Base-by-base conservation (phyloP, 2,113 vertebrate species). In the Oryzias melastigma region DNA sequence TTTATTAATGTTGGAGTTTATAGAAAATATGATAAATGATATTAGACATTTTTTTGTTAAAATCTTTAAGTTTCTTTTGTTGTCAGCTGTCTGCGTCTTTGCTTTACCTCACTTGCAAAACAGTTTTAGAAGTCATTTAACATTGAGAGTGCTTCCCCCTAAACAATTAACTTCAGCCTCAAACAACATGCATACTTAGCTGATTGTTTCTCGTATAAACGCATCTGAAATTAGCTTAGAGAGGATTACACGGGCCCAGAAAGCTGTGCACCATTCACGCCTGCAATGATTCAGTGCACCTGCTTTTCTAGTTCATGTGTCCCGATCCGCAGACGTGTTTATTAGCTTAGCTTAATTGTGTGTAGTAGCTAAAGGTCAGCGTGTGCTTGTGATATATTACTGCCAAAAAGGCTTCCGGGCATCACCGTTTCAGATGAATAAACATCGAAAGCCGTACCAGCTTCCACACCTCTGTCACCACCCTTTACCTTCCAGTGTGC, bases 291-390 rank as follows among this genome's bases (percentile, higher is more conserved):
- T 81, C 78, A 77, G 69, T 49, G 58, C 59, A 73, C 73, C 73
- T 71, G 69, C 74, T 80, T 78, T 35, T 51, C 61, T 25, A 46
- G 52, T 78, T 52, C 58, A 58, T 56, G 53, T 40, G 65, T 71
- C 76, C 76, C 47, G 19, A 65, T 73, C 52, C 15, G 14, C 63
- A 18, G 64, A 73, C 4, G 56, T 77, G 82, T 82, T 81, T 87
- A 85, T 87, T 85, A 82, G 82, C 75, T 79, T 76, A 82, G 85
- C 71, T 85, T 85, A 83, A 86, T 86, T 88, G 85, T 73, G 84
- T 81, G 62, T 80, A 64, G 77, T 62, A 70, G 82, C 71, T 75
- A 84, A 88, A 88, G 87, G 85, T 87, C 86, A 80, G 20, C 2
- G 68, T 83, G 75, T 25, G 79, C 85, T 12, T 88, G 86, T 49